These are phyloP conservation scores for Pteronotus mesoamericanus DNA, from an alignment of 2,797 vertebrate species.

Conservation along the genomic window DNA sequence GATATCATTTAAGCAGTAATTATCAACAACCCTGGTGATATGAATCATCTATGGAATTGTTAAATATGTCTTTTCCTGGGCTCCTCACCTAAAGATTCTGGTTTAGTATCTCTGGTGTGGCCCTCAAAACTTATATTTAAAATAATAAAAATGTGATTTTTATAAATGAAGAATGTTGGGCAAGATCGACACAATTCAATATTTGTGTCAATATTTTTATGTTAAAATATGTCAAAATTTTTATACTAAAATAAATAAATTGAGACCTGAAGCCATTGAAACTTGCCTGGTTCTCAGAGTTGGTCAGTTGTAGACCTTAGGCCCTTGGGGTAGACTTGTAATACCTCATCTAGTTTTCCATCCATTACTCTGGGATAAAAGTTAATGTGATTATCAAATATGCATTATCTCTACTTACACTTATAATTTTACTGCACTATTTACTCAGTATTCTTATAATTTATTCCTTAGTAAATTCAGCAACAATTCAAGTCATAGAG, in stretches of 20 bases:
- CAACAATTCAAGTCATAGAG: background rate
- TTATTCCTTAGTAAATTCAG: slow-evolving; percentile 22
- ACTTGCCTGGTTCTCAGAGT: background rate
- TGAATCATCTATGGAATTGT: background rate
- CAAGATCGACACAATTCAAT: background rate
- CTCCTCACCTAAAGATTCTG: background rate
- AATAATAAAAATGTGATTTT: background rate
- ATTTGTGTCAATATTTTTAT: background rate
- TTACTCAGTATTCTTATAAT: background rate
- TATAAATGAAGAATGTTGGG: background rate
- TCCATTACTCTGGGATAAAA: background rate
- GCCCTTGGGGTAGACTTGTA: background rate
- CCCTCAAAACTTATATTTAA: background rate
- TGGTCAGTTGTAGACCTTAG: background rate
- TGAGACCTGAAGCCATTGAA: background rate
- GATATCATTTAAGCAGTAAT: background rate
- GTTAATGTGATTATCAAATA: background rate
- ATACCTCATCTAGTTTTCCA: background rate
- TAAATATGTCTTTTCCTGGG: background rate
- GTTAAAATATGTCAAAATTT: background rate
- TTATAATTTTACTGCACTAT: background rate
- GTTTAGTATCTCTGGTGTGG: background rate
- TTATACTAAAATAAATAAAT: background rate
- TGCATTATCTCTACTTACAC: background rate
- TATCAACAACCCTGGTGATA: background rate